Evolutionary conservation across 2,888 invertebrate species (phyloP).

Genomic region (Pseudococcus jackbeardsleyi): DNA sequence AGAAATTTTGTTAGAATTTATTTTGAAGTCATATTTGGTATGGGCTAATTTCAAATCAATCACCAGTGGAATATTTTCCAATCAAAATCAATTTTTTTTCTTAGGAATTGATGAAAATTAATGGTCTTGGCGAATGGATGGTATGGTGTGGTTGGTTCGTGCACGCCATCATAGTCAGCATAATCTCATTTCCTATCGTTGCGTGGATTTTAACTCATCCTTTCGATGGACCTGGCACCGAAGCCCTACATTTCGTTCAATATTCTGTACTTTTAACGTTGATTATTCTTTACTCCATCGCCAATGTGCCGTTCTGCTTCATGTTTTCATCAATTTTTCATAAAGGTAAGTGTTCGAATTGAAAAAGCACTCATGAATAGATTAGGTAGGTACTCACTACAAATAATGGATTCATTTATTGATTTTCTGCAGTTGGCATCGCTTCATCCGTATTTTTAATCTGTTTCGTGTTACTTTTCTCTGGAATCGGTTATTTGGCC

Average conservation of each 20-base stretch:
- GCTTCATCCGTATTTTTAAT: constrained; percentile 28
- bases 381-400: background rate
- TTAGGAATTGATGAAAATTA: constrained; percentile 51
- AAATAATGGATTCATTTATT: background rate
- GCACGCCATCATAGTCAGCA: constrained; percentile 10
- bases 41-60: no score
- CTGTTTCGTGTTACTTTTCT: background rate
- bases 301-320: constrained; percentile 34
- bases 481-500: no score
- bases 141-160: constrained; percentile 25
- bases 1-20: no score
- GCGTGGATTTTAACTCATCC: background rate
- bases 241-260: background rate
- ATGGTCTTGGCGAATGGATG: constrained; percentile 41
- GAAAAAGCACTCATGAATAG: background rate
- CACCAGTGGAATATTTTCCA: no score
- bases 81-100: no score
- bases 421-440: background rate
- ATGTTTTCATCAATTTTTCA: constrained; percentile 50
- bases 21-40: no score
- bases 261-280: background rate
- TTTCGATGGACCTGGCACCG: background rate
- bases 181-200: background rate
- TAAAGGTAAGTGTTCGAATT: background rate
- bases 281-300: constrained; percentile 22